Evolutionary conservation across 1,140 invertebrate species (phyloP).

Genomic region (Mercenaria mercenaria): DNA sequence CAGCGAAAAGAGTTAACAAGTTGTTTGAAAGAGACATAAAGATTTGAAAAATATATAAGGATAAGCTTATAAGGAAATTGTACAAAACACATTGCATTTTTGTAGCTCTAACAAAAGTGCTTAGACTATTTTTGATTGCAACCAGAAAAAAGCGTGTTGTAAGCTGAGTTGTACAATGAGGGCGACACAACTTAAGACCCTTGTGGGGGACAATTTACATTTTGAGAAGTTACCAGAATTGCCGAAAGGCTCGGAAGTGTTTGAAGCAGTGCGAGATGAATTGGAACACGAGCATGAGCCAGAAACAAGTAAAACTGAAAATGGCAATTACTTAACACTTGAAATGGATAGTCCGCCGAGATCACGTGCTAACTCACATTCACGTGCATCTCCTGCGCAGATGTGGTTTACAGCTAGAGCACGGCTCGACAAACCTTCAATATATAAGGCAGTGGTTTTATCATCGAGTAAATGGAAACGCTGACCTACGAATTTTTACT

Average conservation of each 20-base stretch:
- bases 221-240: conserved; percentile 21
- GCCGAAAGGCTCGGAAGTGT: conserved; percentile 12
- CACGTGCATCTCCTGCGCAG: neutral
- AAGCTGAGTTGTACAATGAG: too few relatives aligned
- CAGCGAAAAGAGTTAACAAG: too few relatives aligned
- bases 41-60: too few relatives aligned
- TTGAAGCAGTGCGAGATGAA: neutral
- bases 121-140: too few relatives aligned
- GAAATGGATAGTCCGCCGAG: neutral
- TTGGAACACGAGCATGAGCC: neutral
- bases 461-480: neutral
- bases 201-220: neutral
- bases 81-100: too few relatives aligned
- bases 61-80: too few relatives aligned
- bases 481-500: neutral
- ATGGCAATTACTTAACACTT: neutral
- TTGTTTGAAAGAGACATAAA: too few relatives aligned
- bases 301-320: neutral
- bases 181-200: too few relatives aligned
- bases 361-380: neutral
- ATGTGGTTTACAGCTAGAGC: conserved; percentile 26
- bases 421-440: neutral
- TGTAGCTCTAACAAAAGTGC: too few relatives aligned
- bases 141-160: too few relatives aligned
- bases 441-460: neutral